Evolutionary conservation across 2,113 vertebrate species (phyloP), one percentile per base, ranked within the genome.

Genomic region (Rhodinocichla rosea): DNA sequence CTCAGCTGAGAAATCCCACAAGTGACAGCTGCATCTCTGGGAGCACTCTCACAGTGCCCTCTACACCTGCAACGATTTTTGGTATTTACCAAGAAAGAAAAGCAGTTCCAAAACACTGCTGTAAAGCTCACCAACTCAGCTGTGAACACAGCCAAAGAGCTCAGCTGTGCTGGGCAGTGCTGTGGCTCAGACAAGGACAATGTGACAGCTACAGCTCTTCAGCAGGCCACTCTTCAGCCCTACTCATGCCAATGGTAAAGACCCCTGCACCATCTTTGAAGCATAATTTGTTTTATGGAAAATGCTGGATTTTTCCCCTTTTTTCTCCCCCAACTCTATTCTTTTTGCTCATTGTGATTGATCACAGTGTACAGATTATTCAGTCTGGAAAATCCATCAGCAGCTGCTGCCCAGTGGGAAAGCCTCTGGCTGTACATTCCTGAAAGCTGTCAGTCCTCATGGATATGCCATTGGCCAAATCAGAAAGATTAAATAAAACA

Each of bases 61-160:
- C 52, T 37, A 39, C 70, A 94, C 45, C 68, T 92, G 68, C 87
- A 82, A 11, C n/a, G 27, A 23, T 60, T 87, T 78, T 60, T 57
- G 60, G 32, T 24, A 39, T 82, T 70, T 74, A 89, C 53, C 52
- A 64, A 44, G 62, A 68, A 68, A 79, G 65, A 64, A 92, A 77
- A 91, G 64, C 63, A 94, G 24, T 42, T 49, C 63, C 37, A 76
- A 95, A 91, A 92, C 7, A 19, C 74, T 84, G 74, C 53, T 87
- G 39, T 75, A 49, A 71, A 89, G n/a, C 40, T 92, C 62, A 21
- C 26, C 53, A 91, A 10, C 16, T 55, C 47, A 47, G 44, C 47
- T 56, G 55, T 60, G 75, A 8, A 24, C 44, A 30, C 28, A 83
- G 42, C 37, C 67, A 65, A 35, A 40, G 55, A 57, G 40, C 40